Base-by-base conservation (phyloP, 2,888 invertebrate species). In the Pseudolycoriella hygida region DNA sequence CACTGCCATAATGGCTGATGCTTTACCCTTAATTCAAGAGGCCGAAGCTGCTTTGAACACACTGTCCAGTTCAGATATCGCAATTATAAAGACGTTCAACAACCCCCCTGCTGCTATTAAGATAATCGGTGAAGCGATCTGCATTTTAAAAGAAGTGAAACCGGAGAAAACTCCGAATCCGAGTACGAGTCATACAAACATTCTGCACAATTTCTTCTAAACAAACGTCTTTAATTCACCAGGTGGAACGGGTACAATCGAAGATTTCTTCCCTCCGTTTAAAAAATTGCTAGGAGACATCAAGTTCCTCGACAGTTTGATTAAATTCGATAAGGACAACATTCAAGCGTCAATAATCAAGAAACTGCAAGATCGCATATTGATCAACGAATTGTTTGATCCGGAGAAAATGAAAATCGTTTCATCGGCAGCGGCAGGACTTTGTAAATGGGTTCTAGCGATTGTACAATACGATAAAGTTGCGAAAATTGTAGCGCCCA, bases 71-170 rank as follows among this genome's bases (percentile, higher is more conserved):
- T 75, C 80, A 45, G 96, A 66, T 52, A 89, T 97, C 50, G 85
- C 90, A 3, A 77, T 92, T 50, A 85, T 97, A 37, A 93, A 90
- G 64, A 83, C 92, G 0, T 96, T 97, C 94, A 93, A 92, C 68
- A 89, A 83, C 68, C 96, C 96, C 0, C 94, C 96, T 0, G 73
- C 79, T 52, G 85, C 84, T 17, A 84, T 97, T 6, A 86, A 83
- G 56, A 68, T 89, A 18, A 85, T 94, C 3, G 88, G 96, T 89
- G 96, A 96, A 66, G 89, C 89, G 40, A 78, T 97, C 50, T 96
- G 96, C 59, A 87, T 94, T 55, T 71, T 96, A 50, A 84, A 89
- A 75, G 88, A 85, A 51, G 70, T 88, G 6, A 93, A 93, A 67
- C 85, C 96, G 0, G 88, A 89, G 52, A 42, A 42, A 30, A 17